Percentiles rank a stretch among this genome's conserved stretches.
Evolutionary conservation across 2,797 vertebrate genomes (phyloP).

Genomic region (Pachyuromys duprasi): DNA sequence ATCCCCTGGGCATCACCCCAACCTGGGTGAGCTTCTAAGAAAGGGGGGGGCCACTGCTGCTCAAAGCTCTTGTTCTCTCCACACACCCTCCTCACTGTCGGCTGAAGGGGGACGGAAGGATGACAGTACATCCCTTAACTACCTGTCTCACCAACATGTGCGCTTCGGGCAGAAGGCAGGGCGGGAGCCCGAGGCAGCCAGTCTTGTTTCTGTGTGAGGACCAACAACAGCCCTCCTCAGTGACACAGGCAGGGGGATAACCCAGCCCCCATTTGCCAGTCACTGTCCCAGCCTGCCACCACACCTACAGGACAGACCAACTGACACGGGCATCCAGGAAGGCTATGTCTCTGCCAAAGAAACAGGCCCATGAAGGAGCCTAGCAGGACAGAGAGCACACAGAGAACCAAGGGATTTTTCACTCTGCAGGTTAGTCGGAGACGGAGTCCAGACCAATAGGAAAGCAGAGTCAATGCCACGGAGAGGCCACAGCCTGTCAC

Average conservation of each 20-base stretch:
- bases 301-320: not conserved
- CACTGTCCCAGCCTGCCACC: not conserved
- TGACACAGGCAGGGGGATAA: too few relatives aligned
- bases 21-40: not conserved
- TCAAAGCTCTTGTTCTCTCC: not conserved
- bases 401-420: not conserved
- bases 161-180: rapidly evolving
- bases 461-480: too few relatives aligned
- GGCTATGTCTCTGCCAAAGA: not conserved
- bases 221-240: rapidly evolving
- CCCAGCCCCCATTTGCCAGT: too few relatives aligned
- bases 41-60: not conserved
- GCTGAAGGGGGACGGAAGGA: not conserved
- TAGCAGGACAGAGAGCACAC: not conserved
- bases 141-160: too few relatives aligned
- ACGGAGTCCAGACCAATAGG: not conserved
- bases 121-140: not conserved
- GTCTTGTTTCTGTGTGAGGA: not conserved
- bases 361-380: not conserved
- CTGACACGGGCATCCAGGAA: not conserved
- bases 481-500: not conserved
- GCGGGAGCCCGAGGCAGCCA: not conserved
- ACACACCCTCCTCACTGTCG: not conserved
- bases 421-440: not conserved
- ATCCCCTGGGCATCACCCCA: not conserved